Evolutionary conservation across 2,797 vertebrate species (phyloP).

Genomic region (Eurystomus glaucurus): DNA sequence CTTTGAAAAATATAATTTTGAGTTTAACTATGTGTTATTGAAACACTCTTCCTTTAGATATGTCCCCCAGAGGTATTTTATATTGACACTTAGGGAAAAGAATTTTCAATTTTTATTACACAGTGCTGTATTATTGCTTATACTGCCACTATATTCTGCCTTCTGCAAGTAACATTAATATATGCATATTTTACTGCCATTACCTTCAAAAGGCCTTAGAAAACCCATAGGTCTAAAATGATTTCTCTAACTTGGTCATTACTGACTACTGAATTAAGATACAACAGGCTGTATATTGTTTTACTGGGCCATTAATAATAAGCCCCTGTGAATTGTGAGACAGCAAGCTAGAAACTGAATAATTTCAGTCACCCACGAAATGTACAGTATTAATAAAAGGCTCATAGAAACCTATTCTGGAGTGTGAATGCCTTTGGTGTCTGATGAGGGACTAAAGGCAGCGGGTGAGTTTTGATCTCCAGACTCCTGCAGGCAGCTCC

Average conservation of each 20-base stretch:
- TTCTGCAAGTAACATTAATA: conserved; percentile 71
- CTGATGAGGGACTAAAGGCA: not conserved
- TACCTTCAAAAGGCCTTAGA: conserved; percentile 76
- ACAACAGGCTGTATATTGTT: conserved; percentile 76
- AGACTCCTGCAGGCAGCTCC: not conserved
- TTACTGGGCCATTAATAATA: conserved; percentile 78
- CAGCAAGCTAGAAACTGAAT: conserved; percentile 46
- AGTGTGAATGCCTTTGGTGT: not conserved
- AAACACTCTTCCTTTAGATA: conserved; percentile 76
- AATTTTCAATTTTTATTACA: conserved; percentile 76
- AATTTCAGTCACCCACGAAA: conserved; percentile 66
- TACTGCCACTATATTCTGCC: conserved; percentile 70
- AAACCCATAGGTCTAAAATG: conserved; percentile 65
- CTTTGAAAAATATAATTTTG: conserved; percentile 79
- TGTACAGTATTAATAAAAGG: conserved; percentile 39
- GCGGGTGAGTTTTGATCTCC: not conserved
- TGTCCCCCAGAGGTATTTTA: conserved; percentile 76
- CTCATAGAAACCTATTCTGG: conserved; percentile 14
- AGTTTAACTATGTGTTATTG: conserved; percentile 77
- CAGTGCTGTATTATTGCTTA: conserved; percentile 67
- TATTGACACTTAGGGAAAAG: conserved; percentile 76
- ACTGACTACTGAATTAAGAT: conserved; percentile 73
- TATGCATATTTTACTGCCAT: conserved; percentile 76
- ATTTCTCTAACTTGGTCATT: conserved; percentile 70
- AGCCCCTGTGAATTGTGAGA: conserved; percentile 56